A percentile compares a stretch with the other conserved stretches of the same genome.
Evolutionary conservation across 2,888 invertebrate species (phyloP).

Genomic region (Tipula helvola): DNA sequence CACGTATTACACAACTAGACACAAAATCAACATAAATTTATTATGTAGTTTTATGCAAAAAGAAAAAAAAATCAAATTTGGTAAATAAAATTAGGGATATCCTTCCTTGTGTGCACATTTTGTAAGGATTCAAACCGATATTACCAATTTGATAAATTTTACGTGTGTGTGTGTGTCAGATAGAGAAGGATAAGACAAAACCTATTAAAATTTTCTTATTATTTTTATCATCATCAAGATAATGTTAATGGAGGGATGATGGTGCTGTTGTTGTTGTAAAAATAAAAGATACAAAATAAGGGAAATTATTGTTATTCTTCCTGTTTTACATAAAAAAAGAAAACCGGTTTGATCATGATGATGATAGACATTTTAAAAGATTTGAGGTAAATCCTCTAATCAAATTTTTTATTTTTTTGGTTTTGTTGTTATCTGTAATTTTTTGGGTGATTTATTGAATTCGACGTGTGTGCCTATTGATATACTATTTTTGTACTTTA

Average conservation of each 20-base stretch:
- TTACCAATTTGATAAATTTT: neutral
- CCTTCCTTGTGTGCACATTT: neutral
- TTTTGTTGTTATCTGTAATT: neutral
- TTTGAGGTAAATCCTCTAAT: constrained; percentile 4
- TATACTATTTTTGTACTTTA: neutral
- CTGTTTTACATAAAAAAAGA: neutral
- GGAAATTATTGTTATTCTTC: neutral
- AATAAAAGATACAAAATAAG: neutral
- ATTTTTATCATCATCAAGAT: neutral
- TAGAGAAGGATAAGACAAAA: neutral
- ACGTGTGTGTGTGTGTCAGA: neutral
- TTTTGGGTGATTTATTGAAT: neutral
- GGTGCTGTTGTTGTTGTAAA: neutral
- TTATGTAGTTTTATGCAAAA: constrained; percentile 4
- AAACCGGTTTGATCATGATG: neutral
- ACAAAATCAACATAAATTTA: neutral
- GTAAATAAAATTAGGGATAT: neutral
- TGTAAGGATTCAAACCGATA: neutral
- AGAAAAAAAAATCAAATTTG: neutral
- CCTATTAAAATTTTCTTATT: neutral
- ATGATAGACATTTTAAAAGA: neutral
- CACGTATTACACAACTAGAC: neutral
- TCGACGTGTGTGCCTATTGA: neutral
- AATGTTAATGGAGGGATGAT: neutral
- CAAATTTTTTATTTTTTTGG: neutral